Evolutionary conservation across 2,888 invertebrate species (phyloP).

Genomic region (Cryptocephalus moraei): DNA sequence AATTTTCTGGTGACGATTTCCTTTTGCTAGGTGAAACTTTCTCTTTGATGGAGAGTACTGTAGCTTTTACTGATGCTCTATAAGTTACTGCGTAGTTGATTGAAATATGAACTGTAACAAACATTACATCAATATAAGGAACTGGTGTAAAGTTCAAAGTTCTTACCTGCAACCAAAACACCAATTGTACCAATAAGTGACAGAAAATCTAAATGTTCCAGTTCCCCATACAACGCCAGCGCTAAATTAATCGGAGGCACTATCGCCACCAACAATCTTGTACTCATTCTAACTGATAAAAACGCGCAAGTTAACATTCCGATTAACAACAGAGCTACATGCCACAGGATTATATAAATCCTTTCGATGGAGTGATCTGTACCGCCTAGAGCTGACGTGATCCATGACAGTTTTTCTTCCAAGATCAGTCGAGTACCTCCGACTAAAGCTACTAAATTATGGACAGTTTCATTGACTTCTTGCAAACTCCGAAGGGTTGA

Average conservation of each 20-base stretch:
- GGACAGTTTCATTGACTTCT: constrained; percentile 45
- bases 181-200: constrained; percentile 18
- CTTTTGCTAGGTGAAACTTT: constrained; percentile 8
- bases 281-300: constrained; percentile 25
- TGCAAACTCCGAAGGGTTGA: constrained; percentile 40
- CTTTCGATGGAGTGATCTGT: constrained; percentile 33
- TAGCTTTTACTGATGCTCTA: constrained; percentile 3
- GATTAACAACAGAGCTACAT: constrained; percentile 28
- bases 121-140: neutral
- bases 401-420: constrained; percentile 33
- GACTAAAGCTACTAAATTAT: constrained; percentile 31
- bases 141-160: neutral
- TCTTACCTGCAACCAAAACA: constrained; percentile 19
- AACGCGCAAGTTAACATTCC: constrained; percentile 35
- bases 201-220: constrained; percentile 22
- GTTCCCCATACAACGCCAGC: constrained; percentile 25
- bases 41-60: constrained; percentile 9
- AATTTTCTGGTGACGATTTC: neutral
- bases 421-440: constrained; percentile 29
- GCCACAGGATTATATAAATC: constrained; percentile 32
- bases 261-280: constrained; percentile 25
- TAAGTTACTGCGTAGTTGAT: constrained; percentile 2
- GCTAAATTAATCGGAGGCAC: constrained; percentile 32
- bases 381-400: constrained; percentile 32
- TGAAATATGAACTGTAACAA: neutral